Base-by-base conservation (phyloP, 2,113 vertebrate genomes). In the Edolisoma coerulescens region DNA sequence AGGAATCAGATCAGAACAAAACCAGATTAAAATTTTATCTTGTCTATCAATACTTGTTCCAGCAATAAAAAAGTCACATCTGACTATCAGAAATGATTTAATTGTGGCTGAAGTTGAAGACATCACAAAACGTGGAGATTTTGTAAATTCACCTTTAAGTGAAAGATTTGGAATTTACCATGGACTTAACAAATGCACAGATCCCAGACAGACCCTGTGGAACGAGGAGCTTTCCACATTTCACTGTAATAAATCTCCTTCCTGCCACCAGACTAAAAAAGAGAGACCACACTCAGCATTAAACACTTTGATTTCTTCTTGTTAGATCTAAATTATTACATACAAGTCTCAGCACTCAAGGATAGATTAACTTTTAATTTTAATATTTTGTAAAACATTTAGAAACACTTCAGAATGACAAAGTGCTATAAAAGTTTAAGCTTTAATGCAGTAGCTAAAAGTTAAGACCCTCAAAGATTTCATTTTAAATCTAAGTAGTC, bases 301-400 rank as follows among this genome's bases (percentile, higher is more conserved):
- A 65, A 90, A 81, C 24, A 67, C 74, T 63, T 65, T 3, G 79
- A 82, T 70, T 88, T 88, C 60, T 78, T 74, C 57, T 88, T 69
- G 44, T 27, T 80, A 30, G 32, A 61, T 71, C 53, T 78, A 57
- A 88, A 90, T 82, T 87, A 90, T 92, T 92, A 30, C 91, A 57
- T 7, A 17, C 28, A 53, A 79, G n/a, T 28, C 76, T 37, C 71
- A 76, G 83, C 67, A 50, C 70, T 57, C 52, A 32, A 47, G 49
- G 84, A 83, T 67, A 65, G 65, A 83, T 90, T 41, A 69, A 94
- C 53, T 91, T 92, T 76, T 84, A 54, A 88, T 94, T 93, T 88
- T 65, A 92, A 63, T 83, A 35, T 86, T 91, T 86, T 69, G 92
- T 91, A 93, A 91, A 95, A 85, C 67, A 82, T 76, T 83, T 52